A percentile compares a stretch with the other conserved stretches of the same genome.
These are phyloP conservation scores for Empidonax traillii DNA, from an alignment of 2,113 vertebrate species.

Conservation along the genomic window DNA sequence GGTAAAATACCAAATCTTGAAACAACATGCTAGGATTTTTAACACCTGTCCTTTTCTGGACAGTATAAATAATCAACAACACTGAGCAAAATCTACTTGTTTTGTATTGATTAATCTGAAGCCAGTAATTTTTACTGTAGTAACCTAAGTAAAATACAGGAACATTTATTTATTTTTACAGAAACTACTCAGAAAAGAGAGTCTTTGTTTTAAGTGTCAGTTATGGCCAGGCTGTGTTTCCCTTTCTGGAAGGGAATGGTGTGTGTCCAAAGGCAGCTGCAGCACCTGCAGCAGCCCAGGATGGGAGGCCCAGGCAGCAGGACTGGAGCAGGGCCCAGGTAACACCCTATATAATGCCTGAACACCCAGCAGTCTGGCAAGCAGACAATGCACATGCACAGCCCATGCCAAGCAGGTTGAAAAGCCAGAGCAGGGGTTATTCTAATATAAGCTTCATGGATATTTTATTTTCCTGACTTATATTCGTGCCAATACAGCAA, in stretches of 20 bases:
- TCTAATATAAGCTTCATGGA: background rate
- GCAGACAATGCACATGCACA: background rate
- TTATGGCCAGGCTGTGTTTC: background rate
- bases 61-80: background rate
- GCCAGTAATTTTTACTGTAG: background rate
- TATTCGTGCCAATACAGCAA: background rate
- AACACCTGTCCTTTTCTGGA: background rate
- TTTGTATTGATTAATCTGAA: background rate
- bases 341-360: fast-evolving
- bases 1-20: background rate
- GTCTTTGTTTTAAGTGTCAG: background rate
- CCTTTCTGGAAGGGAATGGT: background rate
- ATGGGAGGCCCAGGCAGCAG: background rate
- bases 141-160: background rate
- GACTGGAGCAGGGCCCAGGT: background rate
- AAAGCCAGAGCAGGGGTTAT: background rate
- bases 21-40: background rate
- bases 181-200: background rate
- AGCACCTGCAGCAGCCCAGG: background rate
- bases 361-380: background rate
- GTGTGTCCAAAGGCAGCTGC: background rate
- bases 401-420: background rate
- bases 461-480: background rate
- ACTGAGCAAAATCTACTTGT: background rate
- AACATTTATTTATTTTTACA: background rate